Percentiles rank a stretch among this genome's conserved stretches.
These are phyloP conservation scores for Aplysina aerophoba DNA, from an alignment of 37 sponge, comb jelly and placozoan species.

Conservation along the genomic window DNA sequence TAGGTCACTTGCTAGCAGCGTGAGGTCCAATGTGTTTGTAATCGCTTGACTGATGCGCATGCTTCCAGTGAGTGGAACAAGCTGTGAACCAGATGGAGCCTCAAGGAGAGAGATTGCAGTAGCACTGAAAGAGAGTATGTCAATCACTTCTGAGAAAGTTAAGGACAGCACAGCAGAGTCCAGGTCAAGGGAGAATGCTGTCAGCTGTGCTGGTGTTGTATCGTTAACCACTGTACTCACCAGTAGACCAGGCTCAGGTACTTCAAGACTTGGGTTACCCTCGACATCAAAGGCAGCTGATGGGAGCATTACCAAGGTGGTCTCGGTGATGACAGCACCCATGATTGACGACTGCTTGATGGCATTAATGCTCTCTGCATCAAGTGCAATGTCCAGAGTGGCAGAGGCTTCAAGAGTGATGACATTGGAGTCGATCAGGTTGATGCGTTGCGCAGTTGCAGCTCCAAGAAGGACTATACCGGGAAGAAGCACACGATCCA, in stretches of 20 bases:
- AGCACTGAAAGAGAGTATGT: constrained; percentile 45
- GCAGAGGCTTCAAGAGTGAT: constrained; percentile 38
- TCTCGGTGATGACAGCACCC: constrained; percentile 39
- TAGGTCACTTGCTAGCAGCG: constrained; percentile 52
- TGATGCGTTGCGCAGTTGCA: constrained; percentile 24
- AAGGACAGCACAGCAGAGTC: constrained; percentile 57
- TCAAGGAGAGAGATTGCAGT: constrained; percentile 49
- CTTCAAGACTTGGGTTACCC: constrained; percentile 40
- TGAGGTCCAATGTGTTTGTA: constrained; percentile 42
- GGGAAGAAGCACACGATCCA: constrained; percentile 24
- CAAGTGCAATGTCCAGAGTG: constrained; percentile 47
- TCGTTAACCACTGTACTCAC: constrained; percentile 43
- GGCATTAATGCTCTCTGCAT: constrained; percentile 52
- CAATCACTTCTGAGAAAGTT: constrained; percentile 68
- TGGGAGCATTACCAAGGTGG: constrained; percentile 46
- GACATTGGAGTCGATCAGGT: constrained; percentile 40
- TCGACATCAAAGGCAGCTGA: constrained; percentile 58
- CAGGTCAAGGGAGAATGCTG: constrained; percentile 60
- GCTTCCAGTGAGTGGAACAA: constrained; percentile 34
- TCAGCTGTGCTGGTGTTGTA: constrained; percentile 54
- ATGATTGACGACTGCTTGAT: constrained; percentile 48
- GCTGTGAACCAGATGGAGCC: constrained; percentile 46
- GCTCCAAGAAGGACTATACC: constrained; percentile 45
- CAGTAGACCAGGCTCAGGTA: constrained; percentile 44
- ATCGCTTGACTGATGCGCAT: constrained; percentile 22